Evolutionary conservation across 2,888 invertebrate species (phyloP).

Genomic region (Loripinus fragilis): DNA sequence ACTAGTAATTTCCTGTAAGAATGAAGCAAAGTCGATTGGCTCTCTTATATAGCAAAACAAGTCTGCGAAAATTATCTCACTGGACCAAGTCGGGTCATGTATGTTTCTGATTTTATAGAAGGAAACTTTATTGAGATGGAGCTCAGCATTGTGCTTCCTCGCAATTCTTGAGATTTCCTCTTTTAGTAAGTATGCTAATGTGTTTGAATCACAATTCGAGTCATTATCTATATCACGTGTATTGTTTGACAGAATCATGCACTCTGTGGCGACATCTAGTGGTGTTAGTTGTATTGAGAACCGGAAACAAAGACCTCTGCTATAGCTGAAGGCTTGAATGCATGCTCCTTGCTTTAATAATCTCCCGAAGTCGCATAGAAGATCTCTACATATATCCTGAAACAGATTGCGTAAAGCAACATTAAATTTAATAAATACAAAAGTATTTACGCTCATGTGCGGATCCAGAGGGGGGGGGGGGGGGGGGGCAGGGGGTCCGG

Average conservation of each 20-base stretch:
- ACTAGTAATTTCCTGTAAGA: not conserved
- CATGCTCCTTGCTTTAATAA: not conserved
- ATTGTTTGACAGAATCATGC: not conserved
- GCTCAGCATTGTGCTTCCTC: not conserved
- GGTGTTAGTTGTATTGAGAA: not conserved
- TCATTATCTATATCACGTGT: not conserved
- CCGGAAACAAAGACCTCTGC: not conserved
- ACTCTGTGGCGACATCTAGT: not conserved
- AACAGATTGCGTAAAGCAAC: not conserved
- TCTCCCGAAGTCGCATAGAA: not conserved
- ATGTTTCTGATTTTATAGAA: not conserved
- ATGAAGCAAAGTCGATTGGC: not conserved
- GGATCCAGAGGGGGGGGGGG: no score
- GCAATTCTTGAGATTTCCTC: not conserved
- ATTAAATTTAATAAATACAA: no score
- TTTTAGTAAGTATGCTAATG: not conserved
- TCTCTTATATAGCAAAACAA: not conserved
- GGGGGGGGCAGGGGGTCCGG: no score
- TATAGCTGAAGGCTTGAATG: not conserved
- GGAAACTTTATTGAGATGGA: not conserved
- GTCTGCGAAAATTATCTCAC: not conserved
- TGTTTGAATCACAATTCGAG: not conserved
- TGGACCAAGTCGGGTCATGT: not conserved
- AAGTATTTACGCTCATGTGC: no score
- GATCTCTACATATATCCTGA: constrained; percentile 4